phyloP scores from a whole-genome alignment of 2,888 invertebrate species.

The Ferdinandea cuprea region DNA sequence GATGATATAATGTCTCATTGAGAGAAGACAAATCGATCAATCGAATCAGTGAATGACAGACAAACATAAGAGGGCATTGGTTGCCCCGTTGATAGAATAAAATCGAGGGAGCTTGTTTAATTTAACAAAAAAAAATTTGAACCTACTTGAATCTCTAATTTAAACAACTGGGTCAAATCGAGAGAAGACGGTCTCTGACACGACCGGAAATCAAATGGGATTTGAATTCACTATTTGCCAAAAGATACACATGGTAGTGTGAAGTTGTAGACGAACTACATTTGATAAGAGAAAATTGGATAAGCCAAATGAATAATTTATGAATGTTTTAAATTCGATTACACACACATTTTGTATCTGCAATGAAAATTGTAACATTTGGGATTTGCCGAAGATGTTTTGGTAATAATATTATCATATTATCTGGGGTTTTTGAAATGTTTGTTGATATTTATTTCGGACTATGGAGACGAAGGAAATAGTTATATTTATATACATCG shows the following conservation, averaged over 20 bases:
- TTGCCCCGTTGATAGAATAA: constrained; percentile 7
- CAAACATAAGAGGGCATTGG: neutral
- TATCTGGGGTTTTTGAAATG: neutral
- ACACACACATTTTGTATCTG: neutral
- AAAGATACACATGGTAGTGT: neutral
- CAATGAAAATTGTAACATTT: neutral
- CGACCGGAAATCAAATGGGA: neutral
- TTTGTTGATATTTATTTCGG: neutral
- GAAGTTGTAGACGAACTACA: neutral
- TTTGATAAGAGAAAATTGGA: constrained; percentile 10
- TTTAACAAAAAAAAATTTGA: neutral
- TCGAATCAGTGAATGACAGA: constrained; percentile 29
- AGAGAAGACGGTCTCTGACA: neutral
- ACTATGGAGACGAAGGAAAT: neutral
- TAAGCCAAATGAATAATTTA: constrained; percentile 35
- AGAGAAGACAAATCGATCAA: constrained; percentile 43
- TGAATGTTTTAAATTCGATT: neutral
- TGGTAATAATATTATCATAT: too few relatives aligned
- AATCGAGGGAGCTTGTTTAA: constrained; percentile 13
- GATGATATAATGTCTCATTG: constrained; percentile 15
- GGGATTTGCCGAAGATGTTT: neutral
- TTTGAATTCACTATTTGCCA: neutral
- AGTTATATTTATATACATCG: too few relatives aligned
- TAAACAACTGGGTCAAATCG: constrained; percentile 14
- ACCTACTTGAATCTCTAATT: constrained; percentile 13